These are phyloP conservation scores for Hydriomena furcata DNA, from an alignment of 2,888 invertebrate species.

Conservation along the genomic window DNA sequence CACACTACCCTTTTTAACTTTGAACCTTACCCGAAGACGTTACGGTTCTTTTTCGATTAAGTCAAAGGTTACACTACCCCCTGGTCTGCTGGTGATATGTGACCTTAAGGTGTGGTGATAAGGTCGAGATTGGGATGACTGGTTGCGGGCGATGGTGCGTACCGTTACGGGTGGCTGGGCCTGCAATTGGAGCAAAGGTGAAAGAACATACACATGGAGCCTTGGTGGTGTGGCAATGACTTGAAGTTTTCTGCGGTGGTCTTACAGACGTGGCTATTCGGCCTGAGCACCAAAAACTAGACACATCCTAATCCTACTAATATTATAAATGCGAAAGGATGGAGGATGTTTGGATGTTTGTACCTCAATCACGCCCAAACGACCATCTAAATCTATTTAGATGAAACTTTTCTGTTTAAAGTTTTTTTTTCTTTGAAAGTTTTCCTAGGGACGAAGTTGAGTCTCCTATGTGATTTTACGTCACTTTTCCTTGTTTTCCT, in stretches of 20 bases:
- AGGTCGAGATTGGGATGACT: constrained; percentile 15
- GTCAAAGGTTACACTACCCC: constrained; percentile 16
- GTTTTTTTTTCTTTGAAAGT: too few species aligned
- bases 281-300: too few species aligned
- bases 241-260: constrained; percentile 6
- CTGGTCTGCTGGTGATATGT: neutral
- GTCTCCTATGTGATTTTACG: too few species aligned
- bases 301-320: too few species aligned
- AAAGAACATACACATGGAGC: constrained; percentile 64
- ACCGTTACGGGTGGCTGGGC: constrained; percentile 67
- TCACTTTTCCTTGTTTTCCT: too few species aligned
- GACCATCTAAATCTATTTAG: too few species aligned
- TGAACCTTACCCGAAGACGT: constrained; percentile 16
- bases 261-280: constrained; percentile 3
- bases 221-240: constrained; percentile 34
- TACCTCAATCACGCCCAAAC: too few species aligned
- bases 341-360: too few species aligned
- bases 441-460: too few species aligned
- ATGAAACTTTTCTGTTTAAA: too few species aligned
- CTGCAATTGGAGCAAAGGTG: constrained; percentile 77
- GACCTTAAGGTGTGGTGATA: constrained; percentile 10
- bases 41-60: constrained; percentile 14
- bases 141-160: constrained; percentile 54
- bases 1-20: constrained; percentile 32
- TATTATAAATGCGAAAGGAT: too few species aligned